Conservation (phyloP, 2,113 vertebrate genomes). For the Charina bottae region DNA sequence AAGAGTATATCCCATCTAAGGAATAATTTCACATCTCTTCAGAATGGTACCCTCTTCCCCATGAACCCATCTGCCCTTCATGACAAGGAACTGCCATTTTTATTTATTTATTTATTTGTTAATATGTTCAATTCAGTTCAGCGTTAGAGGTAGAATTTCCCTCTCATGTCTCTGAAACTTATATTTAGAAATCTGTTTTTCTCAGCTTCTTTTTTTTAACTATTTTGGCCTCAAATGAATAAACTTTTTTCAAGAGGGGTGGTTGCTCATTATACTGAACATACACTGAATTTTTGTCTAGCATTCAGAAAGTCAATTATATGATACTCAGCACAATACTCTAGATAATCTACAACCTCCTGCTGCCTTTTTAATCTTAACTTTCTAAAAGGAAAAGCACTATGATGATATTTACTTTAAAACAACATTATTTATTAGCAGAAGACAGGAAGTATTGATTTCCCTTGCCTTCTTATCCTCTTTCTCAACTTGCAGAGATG, state of each 20-base stretch:
- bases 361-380: slow-evolving; percentile 5
- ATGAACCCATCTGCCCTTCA: neutral
- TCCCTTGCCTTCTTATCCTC: slow-evolving; percentile 2
- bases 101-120: too few relatives aligned
- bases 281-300: neutral
- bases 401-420: neutral
- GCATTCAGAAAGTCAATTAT: neutral
- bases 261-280: neutral
- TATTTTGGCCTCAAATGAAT: neutral
- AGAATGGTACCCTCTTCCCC: neutral
- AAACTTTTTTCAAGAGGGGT: neutral
- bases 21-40: neutral
- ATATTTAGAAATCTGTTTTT: too few relatives aligned
- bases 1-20: neutral
- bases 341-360: neutral
- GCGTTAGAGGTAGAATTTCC: neutral
- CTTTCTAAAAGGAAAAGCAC: neutral
- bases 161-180: too few relatives aligned
- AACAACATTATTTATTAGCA: neutral
- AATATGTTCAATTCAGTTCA: neutral
- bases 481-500: neutral
- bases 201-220: neutral
- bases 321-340: neutral
- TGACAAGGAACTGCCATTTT: neutral
- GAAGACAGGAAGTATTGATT: slow-evolving; percentile 3